Conservation (phyloP, 2,113 vertebrate genomes). For the Podilymbus podiceps region DNA sequence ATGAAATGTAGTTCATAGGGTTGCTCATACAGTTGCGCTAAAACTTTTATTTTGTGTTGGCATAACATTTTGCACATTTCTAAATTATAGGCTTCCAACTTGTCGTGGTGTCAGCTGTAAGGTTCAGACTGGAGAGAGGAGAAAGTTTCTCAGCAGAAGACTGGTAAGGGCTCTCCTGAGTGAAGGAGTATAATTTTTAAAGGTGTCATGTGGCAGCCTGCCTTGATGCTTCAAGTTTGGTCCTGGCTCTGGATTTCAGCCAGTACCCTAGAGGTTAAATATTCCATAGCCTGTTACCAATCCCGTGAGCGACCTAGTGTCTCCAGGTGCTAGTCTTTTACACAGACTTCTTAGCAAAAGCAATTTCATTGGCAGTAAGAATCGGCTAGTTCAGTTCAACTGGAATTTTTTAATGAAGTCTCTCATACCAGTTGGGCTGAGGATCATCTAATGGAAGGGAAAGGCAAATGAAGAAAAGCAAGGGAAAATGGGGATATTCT, state of each 20-base stretch:
- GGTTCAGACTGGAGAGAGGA: not conserved
- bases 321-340: constrained; percentile 54
- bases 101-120: not conserved
- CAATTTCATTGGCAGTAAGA: constrained; percentile 27
- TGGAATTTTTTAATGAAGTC: constrained; percentile 58
- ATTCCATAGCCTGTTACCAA: constrained; percentile 43
- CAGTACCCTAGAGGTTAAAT: constrained; percentile 48
- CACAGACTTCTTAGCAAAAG: not conserved
- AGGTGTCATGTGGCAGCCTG: constrained; percentile 18
- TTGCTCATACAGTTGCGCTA: not conserved
- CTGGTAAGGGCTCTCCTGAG: not conserved
- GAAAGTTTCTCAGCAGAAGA: not conserved
- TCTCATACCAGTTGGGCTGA: not conserved
- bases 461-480: not conserved
- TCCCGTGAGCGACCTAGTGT: constrained; percentile 12
- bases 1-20: not conserved
- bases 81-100: not conserved
- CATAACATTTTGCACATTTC: not conserved
- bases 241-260: constrained; percentile 33
- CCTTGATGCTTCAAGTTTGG: constrained; percentile 28
- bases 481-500: not conserved
- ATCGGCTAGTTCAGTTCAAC: not conserved
- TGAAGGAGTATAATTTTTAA: not conserved
- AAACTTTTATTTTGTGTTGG: not conserved
- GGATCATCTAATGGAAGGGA: not conserved